Evolutionary conservation across 2,888 invertebrate species (phyloP).

Genomic region (Cataglyphis livida): DNA sequence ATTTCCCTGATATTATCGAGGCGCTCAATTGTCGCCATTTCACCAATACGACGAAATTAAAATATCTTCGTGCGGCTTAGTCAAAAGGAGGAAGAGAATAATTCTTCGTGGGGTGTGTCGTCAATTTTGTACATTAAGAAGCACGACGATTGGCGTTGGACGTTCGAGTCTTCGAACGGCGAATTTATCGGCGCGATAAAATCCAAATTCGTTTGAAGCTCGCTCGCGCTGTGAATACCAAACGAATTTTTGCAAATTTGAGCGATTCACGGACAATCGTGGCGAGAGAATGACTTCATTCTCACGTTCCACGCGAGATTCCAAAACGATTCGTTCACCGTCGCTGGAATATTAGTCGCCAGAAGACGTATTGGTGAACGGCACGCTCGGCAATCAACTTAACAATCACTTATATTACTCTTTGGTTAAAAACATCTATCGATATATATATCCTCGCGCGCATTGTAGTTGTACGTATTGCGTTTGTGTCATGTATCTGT

Average conservation of each 20-base stretch:
- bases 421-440: constrained; percentile 83
- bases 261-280: constrained; percentile 76
- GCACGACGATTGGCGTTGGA: constrained; percentile 24
- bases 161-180: constrained; percentile 8
- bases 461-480: constrained; percentile 49
- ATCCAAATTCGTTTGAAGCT: not conserved
- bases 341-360: constrained; percentile 61
- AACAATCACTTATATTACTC: constrained; percentile 80
- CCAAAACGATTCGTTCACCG: constrained; percentile 50
- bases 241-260: constrained; percentile 63
- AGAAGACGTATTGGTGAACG: constrained; percentile 60
- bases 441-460: constrained; percentile 61
- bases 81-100: constrained; percentile 44
- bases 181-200: not conserved
- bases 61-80: not conserved
- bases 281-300: constrained; percentile 71
- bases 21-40: constrained; percentile 38
- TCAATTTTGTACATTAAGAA: constrained; percentile 41
- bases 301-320: constrained; percentile 64
- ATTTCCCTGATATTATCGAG: constrained; percentile 40
- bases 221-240: constrained; percentile 52
- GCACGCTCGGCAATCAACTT: constrained; percentile 57
- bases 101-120: constrained; percentile 33
- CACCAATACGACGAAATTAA: constrained; percentile 49
- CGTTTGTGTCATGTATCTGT: constrained; percentile 23